A percentile compares a stretch with the other conserved stretches of the same genome.
Evolutionary conservation across 2,113 vertebrate genomes (phyloP).

Genomic region (Cathartes aura): DNA sequence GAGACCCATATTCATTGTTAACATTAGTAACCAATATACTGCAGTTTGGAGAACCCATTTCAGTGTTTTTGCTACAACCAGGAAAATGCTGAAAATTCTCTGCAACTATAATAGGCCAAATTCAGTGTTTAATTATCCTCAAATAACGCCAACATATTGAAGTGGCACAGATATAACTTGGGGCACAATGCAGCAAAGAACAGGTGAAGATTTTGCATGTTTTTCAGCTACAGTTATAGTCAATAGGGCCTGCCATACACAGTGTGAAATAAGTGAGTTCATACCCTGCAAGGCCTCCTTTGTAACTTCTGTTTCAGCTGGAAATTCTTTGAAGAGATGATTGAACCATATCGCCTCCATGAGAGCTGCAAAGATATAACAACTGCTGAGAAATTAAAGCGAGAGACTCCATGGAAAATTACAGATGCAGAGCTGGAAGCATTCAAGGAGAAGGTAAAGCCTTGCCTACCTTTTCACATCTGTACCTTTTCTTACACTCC

Average conservation of each 20-base stretch:
- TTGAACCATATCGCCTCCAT: constrained; percentile 91
- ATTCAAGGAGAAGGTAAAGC: constrained; percentile 92
- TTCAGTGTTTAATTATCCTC: not conserved
- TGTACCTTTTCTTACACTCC: constrained; percentile 16
- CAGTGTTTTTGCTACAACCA: not conserved
- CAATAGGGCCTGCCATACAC: not conserved
- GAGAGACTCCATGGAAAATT: constrained; percentile 92
- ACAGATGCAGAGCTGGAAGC: constrained; percentile 89
- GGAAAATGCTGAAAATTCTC: not conserved
- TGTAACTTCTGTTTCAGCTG: constrained; percentile 83
- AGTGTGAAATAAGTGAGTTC: constrained; percentile 64
- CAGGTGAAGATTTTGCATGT: constrained; percentile 29
- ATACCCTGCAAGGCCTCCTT: constrained; percentile 68
- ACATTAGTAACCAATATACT: not conserved
- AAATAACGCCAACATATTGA: not conserved
- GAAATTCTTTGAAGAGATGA: constrained; percentile 94
- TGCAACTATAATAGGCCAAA: not conserved
- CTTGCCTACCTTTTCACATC: not conserved
- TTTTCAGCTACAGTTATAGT: constrained; percentile 49
- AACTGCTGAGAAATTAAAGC: constrained; percentile 87
- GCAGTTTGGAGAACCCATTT: not conserved
- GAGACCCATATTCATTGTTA: not conserved
- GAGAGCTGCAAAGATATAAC: constrained; percentile 86
- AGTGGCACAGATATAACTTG: not conserved
- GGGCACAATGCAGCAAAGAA: not conserved